Evolutionary conservation across 2,113 vertebrate genomes (phyloP), one percentile per base, ranked within the genome.

Genomic region (Cnemophilus loriae): DNA sequence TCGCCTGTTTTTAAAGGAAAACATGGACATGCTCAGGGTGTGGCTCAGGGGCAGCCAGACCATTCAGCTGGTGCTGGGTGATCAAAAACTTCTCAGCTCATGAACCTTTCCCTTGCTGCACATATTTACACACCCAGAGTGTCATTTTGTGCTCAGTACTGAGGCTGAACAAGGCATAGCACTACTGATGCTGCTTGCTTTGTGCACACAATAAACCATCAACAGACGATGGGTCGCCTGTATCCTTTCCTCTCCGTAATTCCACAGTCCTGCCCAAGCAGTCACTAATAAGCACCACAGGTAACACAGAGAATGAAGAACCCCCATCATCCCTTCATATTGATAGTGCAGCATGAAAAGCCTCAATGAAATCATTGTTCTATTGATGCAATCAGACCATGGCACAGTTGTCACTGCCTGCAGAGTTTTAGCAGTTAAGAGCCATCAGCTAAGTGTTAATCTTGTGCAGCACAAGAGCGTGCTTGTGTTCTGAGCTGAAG

Each of bases 31-130:
- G 12, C 57, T 69, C n/a, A 30, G 2, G 4, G 53, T 13, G 16
- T 56, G 70, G 11, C 74, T 82, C 0, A 0, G 44, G 17, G 35
- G 32, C 64, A 82, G 65, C 9, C 0, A 0, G 50, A 49, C 50
- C 39, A 2, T 65, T 77, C 46, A 24, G 2, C 50, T 37, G n/a
- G 9, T 37, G 27, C 27, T 63, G 61, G 44, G 7, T 4, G 15
- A 63, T 50, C 16, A 52, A 52, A 70, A 87, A 5, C 32, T 30
- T 8, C 20, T 67, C 30, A 35, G 65, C 23, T 53, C 26, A 6
- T 13, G 16, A 60, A 32, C 35, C 39, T 81, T 50, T 39, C 24
- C 39, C 23, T 2, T 46, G 32, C 57, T 85, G 71, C 46, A 67
- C 23, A 35, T 20, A 20, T 57, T 76, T 35, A 37, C 26, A 24